phyloP scores from a whole-genome alignment of 2,888 invertebrate genomes.

The Acrobasis repandana region DNA sequence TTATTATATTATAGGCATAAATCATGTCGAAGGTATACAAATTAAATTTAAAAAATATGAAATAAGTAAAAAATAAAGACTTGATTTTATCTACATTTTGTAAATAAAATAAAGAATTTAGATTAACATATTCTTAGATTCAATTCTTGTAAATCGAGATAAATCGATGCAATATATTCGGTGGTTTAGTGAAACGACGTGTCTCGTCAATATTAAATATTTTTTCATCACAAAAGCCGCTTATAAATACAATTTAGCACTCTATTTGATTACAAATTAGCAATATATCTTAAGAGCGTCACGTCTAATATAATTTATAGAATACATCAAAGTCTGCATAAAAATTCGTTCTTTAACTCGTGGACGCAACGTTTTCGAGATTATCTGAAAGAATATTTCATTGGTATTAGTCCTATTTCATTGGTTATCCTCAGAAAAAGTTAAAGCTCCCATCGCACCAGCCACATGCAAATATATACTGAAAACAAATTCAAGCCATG shows the following conservation, averaged over 20 bases:
- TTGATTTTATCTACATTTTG: too few species aligned
- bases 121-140: too few species aligned
- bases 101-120: not conserved
- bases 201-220: not conserved
- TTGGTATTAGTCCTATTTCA: not conserved
- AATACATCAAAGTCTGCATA: not conserved
- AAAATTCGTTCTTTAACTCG: not conserved
- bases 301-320: not conserved
- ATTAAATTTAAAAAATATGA: not conserved
- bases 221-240: not conserved
- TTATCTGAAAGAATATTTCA: constrained; percentile 2
- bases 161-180: not conserved
- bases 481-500: too few species aligned
- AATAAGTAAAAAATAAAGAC: not conserved
- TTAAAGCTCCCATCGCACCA: too few species aligned
- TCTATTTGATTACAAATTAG: not conserved
- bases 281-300: not conserved
- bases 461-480: too few species aligned
- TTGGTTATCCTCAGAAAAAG: too few species aligned
- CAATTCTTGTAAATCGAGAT: not conserved
- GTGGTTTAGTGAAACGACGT: not conserved
- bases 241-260: not conserved
- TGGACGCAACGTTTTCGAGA: not conserved
- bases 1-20: not conserved
- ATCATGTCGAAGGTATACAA: not conserved